Evolutionary conservation across 1,140 invertebrate genomes (phyloP).

Genomic region (Rhizoglyphus robini): DNA sequence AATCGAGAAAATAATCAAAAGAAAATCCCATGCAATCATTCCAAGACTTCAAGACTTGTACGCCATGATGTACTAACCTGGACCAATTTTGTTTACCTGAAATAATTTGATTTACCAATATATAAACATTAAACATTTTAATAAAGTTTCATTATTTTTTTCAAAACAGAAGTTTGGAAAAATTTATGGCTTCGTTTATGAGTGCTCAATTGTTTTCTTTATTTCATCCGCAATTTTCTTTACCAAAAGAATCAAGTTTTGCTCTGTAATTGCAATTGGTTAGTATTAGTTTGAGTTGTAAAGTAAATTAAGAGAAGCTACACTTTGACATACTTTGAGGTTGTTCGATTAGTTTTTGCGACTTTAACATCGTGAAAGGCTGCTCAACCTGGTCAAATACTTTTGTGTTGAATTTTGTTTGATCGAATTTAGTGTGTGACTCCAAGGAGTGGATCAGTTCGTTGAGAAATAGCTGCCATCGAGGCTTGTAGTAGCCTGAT

Average conservation of each 20-base stretch:
- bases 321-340: background rate
- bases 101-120: too few relatives aligned
- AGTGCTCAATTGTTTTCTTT: background rate
- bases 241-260: background rate
- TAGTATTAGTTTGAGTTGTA: background rate
- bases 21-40: too few relatives aligned
- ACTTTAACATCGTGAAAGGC: conserved; percentile 43
- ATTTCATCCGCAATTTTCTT: background rate
- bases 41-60: too few relatives aligned
- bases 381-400: conserved; percentile 51
- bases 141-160: too few relatives aligned
- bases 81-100: too few relatives aligned
- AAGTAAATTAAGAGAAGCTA: background rate
- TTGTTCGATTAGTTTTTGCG: background rate
- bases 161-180: background rate
- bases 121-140: too few relatives aligned
- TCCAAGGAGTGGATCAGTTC: conserved; percentile 39
- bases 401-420: conserved; percentile 35
- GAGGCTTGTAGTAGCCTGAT: conserved; percentile 48
- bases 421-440: conserved; percentile 38
- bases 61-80: too few relatives aligned
- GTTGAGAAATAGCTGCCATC: conserved; percentile 53
- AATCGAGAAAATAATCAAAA: too few relatives aligned
- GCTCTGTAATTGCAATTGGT: background rate
- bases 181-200: background rate